Evolutionary conservation across 2,113 vertebrate genomes (phyloP).

Genomic region (Meles meles): DNA sequence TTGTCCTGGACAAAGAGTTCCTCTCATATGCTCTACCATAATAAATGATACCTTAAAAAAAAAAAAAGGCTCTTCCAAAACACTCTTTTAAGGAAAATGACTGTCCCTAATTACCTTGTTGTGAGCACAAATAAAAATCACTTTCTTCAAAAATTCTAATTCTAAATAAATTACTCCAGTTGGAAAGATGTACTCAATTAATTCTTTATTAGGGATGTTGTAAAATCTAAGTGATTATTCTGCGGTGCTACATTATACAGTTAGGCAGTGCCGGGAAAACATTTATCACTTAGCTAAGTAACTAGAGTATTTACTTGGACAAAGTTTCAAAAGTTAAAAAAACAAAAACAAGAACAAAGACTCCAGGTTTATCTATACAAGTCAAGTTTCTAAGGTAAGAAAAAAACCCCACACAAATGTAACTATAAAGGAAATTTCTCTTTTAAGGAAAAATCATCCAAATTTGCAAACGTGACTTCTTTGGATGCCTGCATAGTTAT

Average conservation of each 20-base stretch:
- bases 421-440: neutral
- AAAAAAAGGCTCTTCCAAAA: constrained; percentile 24
- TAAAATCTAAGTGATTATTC: constrained; percentile 58
- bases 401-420: neutral
- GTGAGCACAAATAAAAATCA: constrained; percentile 67
- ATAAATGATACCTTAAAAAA: constrained; percentile 54
- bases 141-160: constrained; percentile 67
- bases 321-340: constrained; percentile 35
- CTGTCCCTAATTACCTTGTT: constrained; percentile 66
- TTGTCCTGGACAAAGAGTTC: constrained; percentile 73
- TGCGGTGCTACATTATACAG: constrained; percentile 36
- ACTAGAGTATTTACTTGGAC: constrained; percentile 42
- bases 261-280: constrained; percentile 49
- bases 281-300: constrained; percentile 59
- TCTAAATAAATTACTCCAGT: constrained; percentile 48
- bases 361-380: constrained; percentile 2
- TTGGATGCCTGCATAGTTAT: neutral
- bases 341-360: neutral
- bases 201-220: constrained; percentile 67
- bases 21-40: neutral
- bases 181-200: constrained; percentile 70
- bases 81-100: constrained; percentile 70
- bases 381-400: neutral
- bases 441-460: neutral
- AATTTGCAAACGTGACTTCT: neutral